Conservation (phyloP, 2,113 vertebrate genomes). For the Spilogale gracilis region DNA sequence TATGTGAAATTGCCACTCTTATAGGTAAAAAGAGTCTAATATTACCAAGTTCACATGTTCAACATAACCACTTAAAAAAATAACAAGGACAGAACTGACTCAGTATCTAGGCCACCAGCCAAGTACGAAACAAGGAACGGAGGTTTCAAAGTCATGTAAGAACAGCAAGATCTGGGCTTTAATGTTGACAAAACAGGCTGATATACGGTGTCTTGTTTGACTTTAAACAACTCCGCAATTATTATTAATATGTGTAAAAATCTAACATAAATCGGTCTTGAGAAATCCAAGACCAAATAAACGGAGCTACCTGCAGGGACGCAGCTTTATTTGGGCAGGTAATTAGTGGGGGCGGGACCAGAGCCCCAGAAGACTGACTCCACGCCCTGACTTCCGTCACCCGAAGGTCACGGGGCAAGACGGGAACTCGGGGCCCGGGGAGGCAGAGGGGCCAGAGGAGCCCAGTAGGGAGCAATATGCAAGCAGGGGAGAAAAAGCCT, state of each 20-base stretch:
- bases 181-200: not conserved
- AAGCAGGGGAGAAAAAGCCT: not conserved
- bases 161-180: not conserved
- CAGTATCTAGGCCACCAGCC: not conserved
- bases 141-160: not conserved
- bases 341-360: not conserved
- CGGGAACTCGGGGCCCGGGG: not conserved
- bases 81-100: not conserved
- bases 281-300: not conserved
- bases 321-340: not conserved
- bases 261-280: not conserved
- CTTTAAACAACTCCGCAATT: not conserved
- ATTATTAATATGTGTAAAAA: not conserved
- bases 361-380: not conserved
- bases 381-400: accelerated
- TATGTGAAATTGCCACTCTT: not conserved
- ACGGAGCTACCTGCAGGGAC: not conserved
- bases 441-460: not conserved
- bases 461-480: accelerated
- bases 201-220: not conserved
- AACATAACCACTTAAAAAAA: not conserved
- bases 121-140: not conserved
- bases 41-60: not conserved
- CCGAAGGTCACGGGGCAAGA: not conserved
- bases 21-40: not conserved